Evolutionary conservation across 2,797 vertebrate species (phyloP).

Genomic region (Champsocephalus gunnari): DNA sequence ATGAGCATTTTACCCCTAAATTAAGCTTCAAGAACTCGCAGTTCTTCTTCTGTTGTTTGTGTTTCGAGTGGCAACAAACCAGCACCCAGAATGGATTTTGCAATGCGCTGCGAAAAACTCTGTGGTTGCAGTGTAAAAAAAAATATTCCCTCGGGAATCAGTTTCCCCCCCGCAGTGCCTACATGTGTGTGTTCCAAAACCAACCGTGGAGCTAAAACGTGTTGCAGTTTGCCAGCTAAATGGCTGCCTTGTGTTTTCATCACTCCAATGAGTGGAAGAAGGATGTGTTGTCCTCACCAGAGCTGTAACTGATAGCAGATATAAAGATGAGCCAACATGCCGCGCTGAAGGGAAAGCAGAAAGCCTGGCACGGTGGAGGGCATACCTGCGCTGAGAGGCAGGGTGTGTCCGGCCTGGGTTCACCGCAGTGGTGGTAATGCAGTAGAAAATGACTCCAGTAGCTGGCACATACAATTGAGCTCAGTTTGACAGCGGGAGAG

Average conservation of each 20-base stretch:
- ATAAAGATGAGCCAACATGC: slow-evolving; percentile 59
- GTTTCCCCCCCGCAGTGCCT: slow-evolving; percentile 49
- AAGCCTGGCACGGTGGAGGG: slow-evolving; percentile 52
- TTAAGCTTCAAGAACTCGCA: slow-evolving; percentile 69
- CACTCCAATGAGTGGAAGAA: slow-evolving; percentile 56
- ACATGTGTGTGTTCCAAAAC: slow-evolving; percentile 66
- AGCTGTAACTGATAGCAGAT: slow-evolving; percentile 67
- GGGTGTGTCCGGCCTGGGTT: slow-evolving; percentile 66
- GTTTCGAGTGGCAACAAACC: slow-evolving; percentile 31
- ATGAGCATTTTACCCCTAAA: slow-evolving; percentile 51
- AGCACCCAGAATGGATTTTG: slow-evolving; percentile 51
- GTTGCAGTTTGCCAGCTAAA: slow-evolving; percentile 62
- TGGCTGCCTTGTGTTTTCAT: slow-evolving; percentile 61
- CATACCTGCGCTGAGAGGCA: slow-evolving; percentile 54
- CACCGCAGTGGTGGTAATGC: slow-evolving; percentile 48
- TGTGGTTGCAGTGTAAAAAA: slow-evolving; percentile 52
- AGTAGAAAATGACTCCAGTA: slow-evolving; percentile 56
- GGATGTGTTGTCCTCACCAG: slow-evolving; percentile 74
- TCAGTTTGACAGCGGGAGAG: slow-evolving; percentile 29
- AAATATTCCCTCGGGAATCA: slow-evolving; percentile 62
- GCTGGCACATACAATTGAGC: slow-evolving; percentile 39
- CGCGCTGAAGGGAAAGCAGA: slow-evolving; percentile 38
- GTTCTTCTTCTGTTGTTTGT: slow-evolving; percentile 33
- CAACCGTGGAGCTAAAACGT: slow-evolving; percentile 43
- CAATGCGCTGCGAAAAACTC: slow-evolving; percentile 37